Evolutionary conservation across 2,113 vertebrate genomes (phyloP).

Genomic region (Psilopsiagon aurifrons): DNA sequence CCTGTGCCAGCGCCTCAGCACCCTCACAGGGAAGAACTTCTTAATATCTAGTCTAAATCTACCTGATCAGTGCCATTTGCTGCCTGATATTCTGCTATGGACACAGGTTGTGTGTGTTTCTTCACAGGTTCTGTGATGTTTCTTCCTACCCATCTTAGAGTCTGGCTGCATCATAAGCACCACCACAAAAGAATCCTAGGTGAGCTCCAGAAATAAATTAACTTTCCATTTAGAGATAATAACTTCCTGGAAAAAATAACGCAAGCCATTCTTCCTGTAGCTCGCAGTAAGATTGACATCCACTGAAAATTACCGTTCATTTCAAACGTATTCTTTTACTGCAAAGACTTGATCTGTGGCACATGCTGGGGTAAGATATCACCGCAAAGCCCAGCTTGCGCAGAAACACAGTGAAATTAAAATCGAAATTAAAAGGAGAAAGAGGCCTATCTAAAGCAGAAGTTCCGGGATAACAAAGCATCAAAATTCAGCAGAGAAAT

Average conservation of each 20-base stretch:
- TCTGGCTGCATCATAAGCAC: neutral
- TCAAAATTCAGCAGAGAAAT: conserved; percentile 6
- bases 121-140: neutral
- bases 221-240: conserved; percentile 4
- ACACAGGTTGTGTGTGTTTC: neutral
- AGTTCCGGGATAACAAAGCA: conserved; percentile 14
- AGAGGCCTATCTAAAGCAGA: neutral
- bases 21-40: neutral
- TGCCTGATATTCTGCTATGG: neutral
- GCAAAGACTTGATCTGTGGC: neutral
- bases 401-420: conserved; percentile 29
- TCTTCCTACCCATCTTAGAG: neutral
- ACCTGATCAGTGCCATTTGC: neutral
- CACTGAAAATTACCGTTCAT: neutral
- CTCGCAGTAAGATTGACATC: neutral
- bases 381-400: conserved; percentile 3
- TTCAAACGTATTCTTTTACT: neutral
- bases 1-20: no score
- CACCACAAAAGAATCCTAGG: neutral
- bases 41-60: neutral
- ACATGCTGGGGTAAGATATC: neutral
- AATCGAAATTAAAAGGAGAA: conserved; percentile 18
- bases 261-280: neutral
- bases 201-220: conserved; percentile 34
- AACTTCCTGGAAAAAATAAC: conserved; percentile 20